Percentiles rank a stretch among this genome's conserved stretches.
Conservation (phyloP, 2,797 vertebrate genomes). For the Pachyuromys duprasi region DNA sequence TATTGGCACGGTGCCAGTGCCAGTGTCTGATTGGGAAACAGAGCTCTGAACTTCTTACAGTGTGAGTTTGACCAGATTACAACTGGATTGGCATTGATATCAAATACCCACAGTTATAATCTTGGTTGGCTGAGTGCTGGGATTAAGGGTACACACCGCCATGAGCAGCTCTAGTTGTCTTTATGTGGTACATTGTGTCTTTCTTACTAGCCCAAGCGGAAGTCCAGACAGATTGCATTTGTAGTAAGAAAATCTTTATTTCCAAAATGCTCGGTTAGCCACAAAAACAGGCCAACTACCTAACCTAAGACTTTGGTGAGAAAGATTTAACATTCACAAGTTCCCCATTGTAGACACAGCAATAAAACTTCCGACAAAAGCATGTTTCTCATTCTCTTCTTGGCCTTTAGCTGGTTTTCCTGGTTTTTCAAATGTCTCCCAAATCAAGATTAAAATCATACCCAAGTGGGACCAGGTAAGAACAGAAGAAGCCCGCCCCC, state of each 20-base stretch:
- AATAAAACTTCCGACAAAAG: not conserved
- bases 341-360: conserved; percentile 39
- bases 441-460: conserved; percentile 89
- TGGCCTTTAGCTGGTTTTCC: conserved; percentile 7
- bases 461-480: not conserved
- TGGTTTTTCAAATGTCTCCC: conserved; percentile 76
- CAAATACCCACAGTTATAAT: not conserved
- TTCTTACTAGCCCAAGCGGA: conserved; percentile 72
- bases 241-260: conserved; percentile 97
- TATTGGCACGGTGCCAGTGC: conserved; percentile 29
- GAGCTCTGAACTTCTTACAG: not conserved
- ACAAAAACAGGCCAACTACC: conserved; percentile 93
- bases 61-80: conserved; percentile 30
- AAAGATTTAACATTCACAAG: conserved; percentile 86
- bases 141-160: not conserved
- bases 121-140: not conserved
- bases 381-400: not conserved
- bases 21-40: conserved; percentile 6
- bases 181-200: conserved; percentile 7
- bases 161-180: not conserved
- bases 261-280: conserved; percentile 95
- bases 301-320: conserved; percentile 96
- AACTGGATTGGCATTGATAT: conserved; percentile 42
- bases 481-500: not conserved
- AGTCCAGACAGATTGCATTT: conserved; percentile 78